Percentiles rank a stretch among this genome's conserved stretches.
phyloP scores from a whole-genome alignment of 2,797 vertebrate species.

The Falco peregrinus region DNA sequence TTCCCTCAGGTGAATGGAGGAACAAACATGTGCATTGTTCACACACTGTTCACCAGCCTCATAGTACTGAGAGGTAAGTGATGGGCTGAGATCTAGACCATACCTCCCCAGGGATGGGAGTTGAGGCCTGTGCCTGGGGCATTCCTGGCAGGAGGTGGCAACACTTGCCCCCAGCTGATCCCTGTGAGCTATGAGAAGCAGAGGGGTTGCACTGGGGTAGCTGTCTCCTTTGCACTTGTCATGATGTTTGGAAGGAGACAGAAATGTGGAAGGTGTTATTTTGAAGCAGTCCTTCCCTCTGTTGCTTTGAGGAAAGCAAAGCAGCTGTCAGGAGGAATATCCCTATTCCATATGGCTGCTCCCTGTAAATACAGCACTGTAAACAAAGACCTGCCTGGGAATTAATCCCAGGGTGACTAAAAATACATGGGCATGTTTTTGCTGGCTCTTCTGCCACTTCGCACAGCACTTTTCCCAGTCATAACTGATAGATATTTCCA shows the following conservation, averaged over 20 bases:
- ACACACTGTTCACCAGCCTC: not conserved
- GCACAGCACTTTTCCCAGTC: not conserved
- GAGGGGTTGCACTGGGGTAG: not conserved
- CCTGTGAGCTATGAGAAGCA: not conserved
- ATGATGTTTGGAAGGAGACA: not conserved
- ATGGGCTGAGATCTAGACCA: accelerated
- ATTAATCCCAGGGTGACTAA: constrained; percentile 9
- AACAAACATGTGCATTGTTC: accelerated
- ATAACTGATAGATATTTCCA: not conserved
- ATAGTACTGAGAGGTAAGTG: not conserved
- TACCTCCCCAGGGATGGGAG: not conserved
- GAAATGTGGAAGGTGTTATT: not conserved
- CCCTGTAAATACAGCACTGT: not conserved
- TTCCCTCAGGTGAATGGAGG: not conserved
- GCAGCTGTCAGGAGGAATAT: constrained; percentile 16
- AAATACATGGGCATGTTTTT: not conserved
- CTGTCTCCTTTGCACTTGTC: not conserved
- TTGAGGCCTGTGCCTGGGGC: not conserved
- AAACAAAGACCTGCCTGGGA: constrained; percentile 16
- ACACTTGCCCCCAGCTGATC: accelerated
- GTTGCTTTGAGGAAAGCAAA: not conserved
- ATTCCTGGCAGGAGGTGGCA: not conserved
- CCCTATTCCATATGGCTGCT: not conserved
- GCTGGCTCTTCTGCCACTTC: not conserved
- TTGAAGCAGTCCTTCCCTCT: not conserved